phyloP scores from a whole-genome alignment of 2,797 vertebrate genomes.

The Denticeps clupeoides region DNA sequence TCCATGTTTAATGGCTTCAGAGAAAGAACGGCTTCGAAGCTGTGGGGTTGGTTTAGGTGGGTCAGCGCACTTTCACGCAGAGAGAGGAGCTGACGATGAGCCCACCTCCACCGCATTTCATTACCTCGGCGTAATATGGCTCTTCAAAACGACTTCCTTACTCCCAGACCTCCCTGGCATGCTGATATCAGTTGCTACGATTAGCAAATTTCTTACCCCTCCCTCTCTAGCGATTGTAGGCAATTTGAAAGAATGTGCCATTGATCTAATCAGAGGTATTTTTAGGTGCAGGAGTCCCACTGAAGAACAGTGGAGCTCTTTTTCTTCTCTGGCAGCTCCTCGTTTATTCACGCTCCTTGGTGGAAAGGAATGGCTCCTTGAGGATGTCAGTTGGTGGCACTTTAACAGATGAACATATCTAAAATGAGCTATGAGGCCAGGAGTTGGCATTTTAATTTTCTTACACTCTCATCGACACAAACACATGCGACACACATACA shows the following conservation, averaged over 20 bases:
- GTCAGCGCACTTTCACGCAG: constrained; percentile 32
- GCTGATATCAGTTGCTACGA: constrained; percentile 28
- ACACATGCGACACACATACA: too few relatives aligned
- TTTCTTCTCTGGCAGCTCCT: constrained; percentile 32
- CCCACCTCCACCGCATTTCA: background rate
- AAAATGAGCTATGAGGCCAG: constrained; percentile 44
- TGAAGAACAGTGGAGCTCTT: constrained; percentile 17
- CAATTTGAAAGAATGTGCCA: constrained; percentile 31
- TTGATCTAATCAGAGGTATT: constrained; percentile 31
- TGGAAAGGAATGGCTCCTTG: constrained; percentile 44
- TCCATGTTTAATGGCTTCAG: constrained; percentile 52
- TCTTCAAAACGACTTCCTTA: constrained; percentile 6
- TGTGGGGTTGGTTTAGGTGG: constrained; percentile 35
- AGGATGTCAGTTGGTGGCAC: constrained; percentile 46
- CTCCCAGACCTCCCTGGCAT: constrained; percentile 12
- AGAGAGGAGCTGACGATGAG: too few relatives aligned
- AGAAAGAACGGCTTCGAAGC: constrained; percentile 38
- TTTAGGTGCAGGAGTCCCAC: constrained; percentile 25
- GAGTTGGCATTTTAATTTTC: constrained; percentile 43
- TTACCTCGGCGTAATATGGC: constrained; percentile 9
- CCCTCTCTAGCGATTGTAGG: constrained; percentile 28
- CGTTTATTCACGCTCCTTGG: constrained; percentile 47
- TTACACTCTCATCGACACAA: background rate
- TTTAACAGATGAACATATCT: constrained; percentile 55
- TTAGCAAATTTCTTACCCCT: constrained; percentile 26